Conservation (phyloP, 1,140 invertebrate species). For the Pissodes strobi region DNA sequence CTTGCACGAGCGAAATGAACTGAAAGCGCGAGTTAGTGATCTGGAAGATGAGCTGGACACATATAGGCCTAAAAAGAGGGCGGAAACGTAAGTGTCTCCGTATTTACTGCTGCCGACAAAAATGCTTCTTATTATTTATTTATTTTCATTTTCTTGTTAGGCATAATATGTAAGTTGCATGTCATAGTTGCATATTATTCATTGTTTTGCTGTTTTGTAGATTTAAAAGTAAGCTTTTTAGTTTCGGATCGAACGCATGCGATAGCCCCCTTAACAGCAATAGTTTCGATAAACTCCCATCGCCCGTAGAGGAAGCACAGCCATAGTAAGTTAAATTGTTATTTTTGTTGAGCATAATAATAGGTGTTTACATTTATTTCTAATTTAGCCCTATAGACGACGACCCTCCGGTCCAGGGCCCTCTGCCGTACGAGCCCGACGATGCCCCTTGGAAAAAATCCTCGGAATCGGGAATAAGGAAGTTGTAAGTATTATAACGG, state of each 20-base stretch:
- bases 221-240: constrained; percentile 29
- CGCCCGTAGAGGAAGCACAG: constrained; percentile 20
- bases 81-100: constrained; percentile 46
- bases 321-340: constrained; percentile 34
- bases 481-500: constrained; percentile 93
- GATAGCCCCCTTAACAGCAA: constrained; percentile 2
- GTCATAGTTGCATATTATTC: background rate
- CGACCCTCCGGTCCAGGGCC: constrained; percentile 91
- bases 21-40: constrained; percentile 83
- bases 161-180: background rate
- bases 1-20: constrained; percentile 84
- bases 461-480: constrained; percentile 85
- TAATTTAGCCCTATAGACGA: constrained; percentile 64
- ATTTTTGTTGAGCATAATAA: too few species aligned
- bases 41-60: constrained; percentile 84
- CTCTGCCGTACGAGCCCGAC: constrained; percentile 92
- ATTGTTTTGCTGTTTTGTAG: constrained; percentile 22
- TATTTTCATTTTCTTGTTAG: background rate
- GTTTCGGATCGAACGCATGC: constrained; percentile 23
- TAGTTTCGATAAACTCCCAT: constrained; percentile 13
- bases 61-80: constrained; percentile 64
- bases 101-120: too few species aligned
- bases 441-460: constrained; percentile 88
- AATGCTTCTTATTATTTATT: background rate
- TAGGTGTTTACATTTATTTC: too few species aligned